A percentile compares a stretch with the other conserved stretches of the same genome.
Conservation (phyloP, 1,140 invertebrate species). For the Calephelis nemesis region DNA sequence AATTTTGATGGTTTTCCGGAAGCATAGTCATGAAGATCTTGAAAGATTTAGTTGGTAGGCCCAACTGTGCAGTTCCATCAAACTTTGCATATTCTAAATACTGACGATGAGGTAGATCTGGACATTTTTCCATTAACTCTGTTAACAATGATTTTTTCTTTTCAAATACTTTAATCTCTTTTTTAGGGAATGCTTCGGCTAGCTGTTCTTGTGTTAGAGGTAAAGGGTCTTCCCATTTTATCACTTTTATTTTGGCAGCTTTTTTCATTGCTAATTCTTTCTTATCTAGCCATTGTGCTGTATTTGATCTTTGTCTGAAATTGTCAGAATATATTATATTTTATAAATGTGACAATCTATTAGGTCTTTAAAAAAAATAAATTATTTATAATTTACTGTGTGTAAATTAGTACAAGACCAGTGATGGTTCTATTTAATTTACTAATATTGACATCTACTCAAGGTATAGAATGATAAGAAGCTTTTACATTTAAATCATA, state of each 20-base stretch:
- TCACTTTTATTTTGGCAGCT: conserved; percentile 87
- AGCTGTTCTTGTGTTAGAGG: conserved; percentile 81
- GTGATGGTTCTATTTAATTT: too few relatives aligned
- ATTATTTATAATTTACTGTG: too few relatives aligned
- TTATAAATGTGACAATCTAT: too few relatives aligned
- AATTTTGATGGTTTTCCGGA: conserved; percentile 87
- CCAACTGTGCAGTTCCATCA: conserved; percentile 92
- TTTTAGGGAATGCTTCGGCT: conserved; percentile 84
- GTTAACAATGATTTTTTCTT: conserved; percentile 82
- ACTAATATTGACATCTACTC: too few relatives aligned
- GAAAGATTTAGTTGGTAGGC: conserved; percentile 87
- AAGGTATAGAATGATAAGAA: too few relatives aligned
- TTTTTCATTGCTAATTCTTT: conserved; percentile 92
- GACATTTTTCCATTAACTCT: conserved; percentile 87
- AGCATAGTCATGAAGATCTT: conserved; percentile 94
- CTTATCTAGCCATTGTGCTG: conserved; percentile 92
- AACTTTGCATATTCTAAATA: conserved; percentile 94
- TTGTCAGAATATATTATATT: neutral
- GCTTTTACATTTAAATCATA: too few relatives aligned
- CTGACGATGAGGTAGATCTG: conserved; percentile 88
- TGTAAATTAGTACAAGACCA: too few relatives aligned
- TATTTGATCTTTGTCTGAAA: conserved; percentile 89
- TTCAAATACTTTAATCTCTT: conserved; percentile 66
- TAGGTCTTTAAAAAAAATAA: too few relatives aligned
- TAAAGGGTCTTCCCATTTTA: conserved; percentile 86